A percentile compares a stretch with the other conserved stretches of the same genome.
Evolutionary conservation across 2,797 vertebrate species (phyloP).

Genomic region (Pangasius mekongensis): DNA sequence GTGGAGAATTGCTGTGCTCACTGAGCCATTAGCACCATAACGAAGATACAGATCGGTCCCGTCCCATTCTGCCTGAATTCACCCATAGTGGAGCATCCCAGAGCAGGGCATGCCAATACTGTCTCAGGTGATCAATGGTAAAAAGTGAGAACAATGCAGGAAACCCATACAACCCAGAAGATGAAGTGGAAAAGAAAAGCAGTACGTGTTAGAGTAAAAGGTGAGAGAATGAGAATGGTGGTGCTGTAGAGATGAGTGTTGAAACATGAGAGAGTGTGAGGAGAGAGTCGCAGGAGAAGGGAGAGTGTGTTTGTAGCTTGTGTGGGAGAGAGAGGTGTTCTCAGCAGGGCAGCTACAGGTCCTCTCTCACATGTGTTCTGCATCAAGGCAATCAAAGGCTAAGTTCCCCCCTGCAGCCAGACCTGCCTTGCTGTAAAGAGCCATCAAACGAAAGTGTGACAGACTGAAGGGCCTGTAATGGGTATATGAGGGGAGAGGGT

Average conservation of each 20-base stretch:
- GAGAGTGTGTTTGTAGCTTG: conserved; percentile 36
- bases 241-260: not conserved
- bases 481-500: conserved; percentile 55
- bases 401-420: conserved; percentile 54
- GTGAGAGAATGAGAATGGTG: not conserved
- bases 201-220: not conserved
- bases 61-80: conserved; percentile 45
- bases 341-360: conserved; percentile 59
- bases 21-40: conserved; percentile 49
- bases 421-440: conserved; percentile 62
- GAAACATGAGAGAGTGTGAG: conserved; percentile 15
- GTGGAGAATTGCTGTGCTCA: conserved; percentile 29
- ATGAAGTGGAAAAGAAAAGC: not conserved
- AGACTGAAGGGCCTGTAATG: conserved; percentile 61
- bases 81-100: conserved; percentile 36
- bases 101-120: conserved; percentile 30
- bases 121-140: conserved; percentile 23
- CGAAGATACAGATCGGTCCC: conserved; percentile 49
- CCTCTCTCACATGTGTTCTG: conserved; percentile 61
- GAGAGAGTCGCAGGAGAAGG: conserved; percentile 16
- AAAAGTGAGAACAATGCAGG: not conserved
- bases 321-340: conserved; percentile 48
- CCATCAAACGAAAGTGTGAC: conserved; percentile 64
- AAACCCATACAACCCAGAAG: not conserved
- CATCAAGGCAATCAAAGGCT: conserved; percentile 65